A percentile compares a stretch with the other conserved stretches of the same genome.
These are phyloP conservation scores for Apamea epomidion DNA, from an alignment of 2,888 invertebrate species.

Conservation along the genomic window DNA sequence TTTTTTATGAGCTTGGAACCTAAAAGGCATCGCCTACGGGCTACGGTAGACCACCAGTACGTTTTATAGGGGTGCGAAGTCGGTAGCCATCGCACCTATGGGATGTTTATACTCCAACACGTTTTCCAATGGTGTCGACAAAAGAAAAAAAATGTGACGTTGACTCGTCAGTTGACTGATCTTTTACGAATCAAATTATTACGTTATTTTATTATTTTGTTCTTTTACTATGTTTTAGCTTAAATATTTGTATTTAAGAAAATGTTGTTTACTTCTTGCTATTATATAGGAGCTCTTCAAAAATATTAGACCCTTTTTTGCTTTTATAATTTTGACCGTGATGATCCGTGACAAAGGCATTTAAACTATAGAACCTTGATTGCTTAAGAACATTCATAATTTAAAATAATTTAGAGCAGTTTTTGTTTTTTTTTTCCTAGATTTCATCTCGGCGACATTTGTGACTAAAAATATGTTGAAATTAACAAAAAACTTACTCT, in stretches of 20 bases:
- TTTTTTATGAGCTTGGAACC: conserved; percentile 56
- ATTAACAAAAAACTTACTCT: background rate
- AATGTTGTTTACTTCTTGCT: background rate
- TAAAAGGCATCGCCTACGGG: conserved; percentile 46
- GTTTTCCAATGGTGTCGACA: conserved; percentile 53
- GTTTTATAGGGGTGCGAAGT: conserved; percentile 79
- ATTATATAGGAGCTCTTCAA: background rate
- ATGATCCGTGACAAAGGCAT: no score
- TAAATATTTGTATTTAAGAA: background rate
- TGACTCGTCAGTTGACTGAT: background rate
- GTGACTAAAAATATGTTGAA: background rate
- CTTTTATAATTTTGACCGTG: no score
- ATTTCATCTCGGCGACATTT: no score
- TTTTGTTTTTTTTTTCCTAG: background rate
- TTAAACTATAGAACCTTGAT: no score
- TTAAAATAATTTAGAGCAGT: background rate
- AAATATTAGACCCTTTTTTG: no score
- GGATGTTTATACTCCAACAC: conserved; percentile 52
- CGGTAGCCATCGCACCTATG: conserved; percentile 78
- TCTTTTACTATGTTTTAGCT: background rate
- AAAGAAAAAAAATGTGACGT: conserved; percentile 4
- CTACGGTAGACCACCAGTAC: conserved; percentile 75
- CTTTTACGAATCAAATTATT: background rate
- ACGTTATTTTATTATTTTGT: no score
- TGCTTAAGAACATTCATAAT: background rate